Base-by-base conservation (phyloP, 2,888 invertebrate species). In the Diarsia dahlii region DNA sequence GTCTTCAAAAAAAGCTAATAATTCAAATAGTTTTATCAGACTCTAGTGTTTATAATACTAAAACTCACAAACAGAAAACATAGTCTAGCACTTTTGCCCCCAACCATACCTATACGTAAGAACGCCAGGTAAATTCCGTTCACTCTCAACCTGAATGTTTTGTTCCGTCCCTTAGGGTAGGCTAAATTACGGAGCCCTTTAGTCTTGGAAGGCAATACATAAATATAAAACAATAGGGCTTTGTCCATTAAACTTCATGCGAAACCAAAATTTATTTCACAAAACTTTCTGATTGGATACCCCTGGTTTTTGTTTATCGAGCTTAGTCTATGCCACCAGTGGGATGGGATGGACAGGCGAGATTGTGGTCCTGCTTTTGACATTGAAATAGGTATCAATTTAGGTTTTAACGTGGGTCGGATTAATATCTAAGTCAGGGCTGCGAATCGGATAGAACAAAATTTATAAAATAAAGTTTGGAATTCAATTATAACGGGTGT, bases 181-280 rank as follows among this genome's bases (percentile, higher is more conserved):
- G 84, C 90, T 91, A 89, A 93, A 92, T 92, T 90, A 92, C 91
- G 87, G 76, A 87, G 84, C 89, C 91, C 91, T 92, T 92, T 89
- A 90, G 90, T 90, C 92, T 93, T 91, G 82, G 83, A 89, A 88
- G 78, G 87, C 87, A 87, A 89, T 89, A 90, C 92, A 92, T 92
- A 93, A 92, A 92, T 93, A 93, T 91, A 93, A 92, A 94, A 93
- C 93, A 92, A 93, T 93, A 90, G 88, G 87, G 89, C 85, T 87
- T 90, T 90, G 89, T 91, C 90, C 91, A 90, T 91, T 90, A 90
- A 91, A 91, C 91, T 91, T 91, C 89, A 90, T 88, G 88, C 85
- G 85, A 87, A 90, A 89, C 90, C 90, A 88, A 92, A 90, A 92
- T 92, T 89, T 91, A 89, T 89, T 84, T 89, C 80, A 66, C 76